A percentile compares a stretch with the other conserved stretches of the same genome.
Evolutionary conservation across 2,113 vertebrate genomes (phyloP).

Genomic region (Amblyornis subalaris): DNA sequence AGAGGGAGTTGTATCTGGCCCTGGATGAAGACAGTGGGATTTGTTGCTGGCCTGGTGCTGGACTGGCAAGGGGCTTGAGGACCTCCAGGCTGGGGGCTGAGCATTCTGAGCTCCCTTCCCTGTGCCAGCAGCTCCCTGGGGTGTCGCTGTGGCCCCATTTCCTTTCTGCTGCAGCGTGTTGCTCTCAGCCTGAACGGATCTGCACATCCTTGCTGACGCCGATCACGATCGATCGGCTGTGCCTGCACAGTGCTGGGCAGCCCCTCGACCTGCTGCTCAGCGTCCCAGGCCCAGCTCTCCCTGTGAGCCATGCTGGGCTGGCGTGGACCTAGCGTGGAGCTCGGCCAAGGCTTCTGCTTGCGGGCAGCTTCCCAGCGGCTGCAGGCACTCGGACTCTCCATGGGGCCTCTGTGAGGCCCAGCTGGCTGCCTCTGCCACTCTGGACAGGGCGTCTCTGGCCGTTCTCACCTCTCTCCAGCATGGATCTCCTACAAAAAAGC

Average conservation of each 20-base stretch:
- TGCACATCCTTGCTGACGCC: neutral
- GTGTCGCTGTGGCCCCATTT: neutral
- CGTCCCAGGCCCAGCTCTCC: neutral
- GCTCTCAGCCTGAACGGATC: neutral
- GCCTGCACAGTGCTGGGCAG: neutral
- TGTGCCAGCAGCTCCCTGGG: rapidly evolving
- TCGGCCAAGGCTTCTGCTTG: rapidly evolving
- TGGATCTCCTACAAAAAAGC: conserved; percentile 91
- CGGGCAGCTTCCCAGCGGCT: neutral
- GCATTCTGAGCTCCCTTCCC: neutral
- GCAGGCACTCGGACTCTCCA: neutral
- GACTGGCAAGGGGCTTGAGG: neutral
- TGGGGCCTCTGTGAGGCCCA: conserved; percentile 16
- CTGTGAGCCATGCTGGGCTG: neutral
- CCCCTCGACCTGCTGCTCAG: neutral
- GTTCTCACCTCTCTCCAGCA: conserved; percentile 19
- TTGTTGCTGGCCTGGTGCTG: neutral
- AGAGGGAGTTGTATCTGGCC: neutral
- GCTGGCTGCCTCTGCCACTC: neutral
- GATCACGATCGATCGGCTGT: neutral
- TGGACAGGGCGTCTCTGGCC: neutral
- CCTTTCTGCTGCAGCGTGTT: neutral
- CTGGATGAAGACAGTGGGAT: neutral
- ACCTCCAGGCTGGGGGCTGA: neutral
- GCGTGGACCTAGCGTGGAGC: rapidly evolving